Conservation (phyloP, 2,888 invertebrate genomes). For the Stictocephala bisonia region DNA sequence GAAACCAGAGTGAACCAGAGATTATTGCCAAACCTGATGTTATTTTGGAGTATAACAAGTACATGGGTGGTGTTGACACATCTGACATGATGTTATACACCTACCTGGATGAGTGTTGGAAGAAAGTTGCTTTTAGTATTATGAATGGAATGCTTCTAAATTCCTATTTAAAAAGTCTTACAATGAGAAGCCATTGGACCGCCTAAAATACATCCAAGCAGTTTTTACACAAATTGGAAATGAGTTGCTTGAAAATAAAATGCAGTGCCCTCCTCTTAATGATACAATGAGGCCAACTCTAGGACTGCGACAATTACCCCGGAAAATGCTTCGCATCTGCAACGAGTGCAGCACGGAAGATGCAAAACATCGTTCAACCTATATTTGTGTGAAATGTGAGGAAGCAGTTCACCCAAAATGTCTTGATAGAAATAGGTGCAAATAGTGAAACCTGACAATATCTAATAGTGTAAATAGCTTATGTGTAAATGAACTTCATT, state of each 20-base stretch:
- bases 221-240: neutral
- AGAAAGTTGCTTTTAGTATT: too few relatives aligned
- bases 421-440: too few relatives aligned
- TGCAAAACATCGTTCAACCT: neutral
- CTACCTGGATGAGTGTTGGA: too few relatives aligned
- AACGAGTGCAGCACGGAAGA: neutral
- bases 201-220: neutral
- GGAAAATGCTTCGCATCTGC: neutral
- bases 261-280: neutral
- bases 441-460: too few relatives aligned
- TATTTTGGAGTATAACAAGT: too few relatives aligned
- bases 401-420: too few relatives aligned
- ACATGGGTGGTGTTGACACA: too few relatives aligned
- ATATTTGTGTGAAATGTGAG: neutral
- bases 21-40: too few relatives aligned
- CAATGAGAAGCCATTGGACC: neutral
- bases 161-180: neutral
- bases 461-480: too few relatives aligned
- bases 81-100: too few relatives aligned
- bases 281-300: neutral
- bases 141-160: too few relatives aligned
- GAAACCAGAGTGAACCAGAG: neutral
- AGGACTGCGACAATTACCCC: neutral
- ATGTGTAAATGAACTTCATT: too few relatives aligned
- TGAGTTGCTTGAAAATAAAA: neutral